Base-by-base conservation (phyloP, 2,888 invertebrate genomes). In the Epistrophella euchroma region DNA sequence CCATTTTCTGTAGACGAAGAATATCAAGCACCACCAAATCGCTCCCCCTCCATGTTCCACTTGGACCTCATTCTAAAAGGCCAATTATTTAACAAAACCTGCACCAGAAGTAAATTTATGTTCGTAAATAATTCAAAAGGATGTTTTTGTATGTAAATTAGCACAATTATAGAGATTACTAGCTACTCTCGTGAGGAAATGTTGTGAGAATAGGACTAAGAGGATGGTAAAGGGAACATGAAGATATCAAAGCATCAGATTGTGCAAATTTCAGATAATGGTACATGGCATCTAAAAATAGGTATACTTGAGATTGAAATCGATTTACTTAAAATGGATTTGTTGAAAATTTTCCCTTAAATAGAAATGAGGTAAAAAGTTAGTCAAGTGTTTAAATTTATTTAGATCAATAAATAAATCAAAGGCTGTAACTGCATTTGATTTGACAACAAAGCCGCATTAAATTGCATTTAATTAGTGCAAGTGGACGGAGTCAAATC, bases 71-170 rank as follows among this genome's bases (percentile, higher is more conserved):
- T 70, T 70, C 37, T 75, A 56, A 66, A 66, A 56, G 35, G 45
- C 35, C 66, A 56, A 75, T 64, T 32, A 75, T 75, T 25, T 66
- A 3, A 45, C 6, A 9, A 25, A 52, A n/a, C 15, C 25, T n/a
- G n/a, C 28, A 52, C 1, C 11, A 58, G n/a, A n/a, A n/a, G 32
- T 19, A 10, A 35, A 60, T 60, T 40, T 22, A 45, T 68, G n/a
- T 45, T 22, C 2, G 52, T 80, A 60, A 84, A 84, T 84, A 80
- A 80, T 75, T 71, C 80, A 66, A 56, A 66, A 66, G 71, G 45
- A 64, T 45, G 22, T 60, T 40, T 22, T 60, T 60, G 60, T 40
- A 40, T 60, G 37, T 56, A 60, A 60, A 60, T 37, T 60, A 60
- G 60, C 6, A 60, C 60, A 43, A 43, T 62, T 43, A 43, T 25